Percentiles rank a stretch among this genome's conserved stretches.
Conservation (phyloP, 2,113 vertebrate species). For the rabbit (Oryctolagus cuniculus) region mOryCun1.1 NC_091439.1:81477501-81478000, state of each 20-base stretch:
- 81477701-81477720: background rate
- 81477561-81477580: background rate
- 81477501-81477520: background rate
- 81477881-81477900: background rate
- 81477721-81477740: background rate
- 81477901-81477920: background rate
- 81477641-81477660: background rate
- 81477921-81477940: background rate
- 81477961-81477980: background rate
- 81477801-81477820: slow-evolving; percentile 47
- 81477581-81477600: background rate
- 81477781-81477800: background rate
- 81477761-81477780: slow-evolving; percentile 51
- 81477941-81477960: background rate
- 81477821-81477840: background rate
- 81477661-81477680: background rate
- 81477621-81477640: background rate
- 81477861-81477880: slow-evolving; percentile 31
- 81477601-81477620: background rate
- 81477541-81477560: background rate
- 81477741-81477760: background rate
- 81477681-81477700: background rate
- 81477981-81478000: too few species aligned
- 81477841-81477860: background rate
- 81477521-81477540: background rate